Percentiles rank a stretch among this genome's conserved stretches.
Conservation (phyloP, 2,113 vertebrate species). For the Carassius carassius region DNA sequence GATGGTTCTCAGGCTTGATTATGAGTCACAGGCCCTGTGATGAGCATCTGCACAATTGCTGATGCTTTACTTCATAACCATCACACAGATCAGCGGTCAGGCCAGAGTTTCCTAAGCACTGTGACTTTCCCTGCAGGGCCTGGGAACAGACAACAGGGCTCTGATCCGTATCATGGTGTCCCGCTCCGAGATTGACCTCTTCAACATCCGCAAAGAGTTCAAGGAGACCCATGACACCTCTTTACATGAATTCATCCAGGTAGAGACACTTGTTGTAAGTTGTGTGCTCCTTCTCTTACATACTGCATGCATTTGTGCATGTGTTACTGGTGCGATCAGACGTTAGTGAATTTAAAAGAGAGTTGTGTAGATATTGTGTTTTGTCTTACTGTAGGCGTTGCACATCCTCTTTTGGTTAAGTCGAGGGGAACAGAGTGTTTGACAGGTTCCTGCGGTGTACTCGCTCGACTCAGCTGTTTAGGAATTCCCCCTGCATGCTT, state of each 20-base stretch:
- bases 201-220: slow-evolving; percentile 92
- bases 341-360: neutral
- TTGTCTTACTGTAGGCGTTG: slow-evolving; percentile 51
- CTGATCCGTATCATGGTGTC: slow-evolving; percentile 94
- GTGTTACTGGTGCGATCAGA: slow-evolving; percentile 30
- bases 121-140: slow-evolving; percentile 76
- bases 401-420: slow-evolving; percentile 65
- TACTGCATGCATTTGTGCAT: slow-evolving; percentile 23
- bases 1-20: slow-evolving; percentile 17
- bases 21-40: slow-evolving; percentile 31
- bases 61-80: slow-evolving; percentile 1
- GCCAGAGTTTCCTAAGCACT: slow-evolving; percentile 12
- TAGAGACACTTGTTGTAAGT: slow-evolving; percentile 81
- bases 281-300: slow-evolving; percentile 35
- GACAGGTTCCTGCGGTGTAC: slow-evolving; percentile 71
- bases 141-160: slow-evolving; percentile 91
- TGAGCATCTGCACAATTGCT: slow-evolving; percentile 13
- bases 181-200: slow-evolving; percentile 87
- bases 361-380: slow-evolving; percentile 45
- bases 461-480: slow-evolving; percentile 75
- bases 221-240: slow-evolving; percentile 87
- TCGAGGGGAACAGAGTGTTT: slow-evolving; percentile 58
- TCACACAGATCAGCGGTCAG: neutral
- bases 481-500: slow-evolving; percentile 78
- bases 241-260: slow-evolving; percentile 91